Percentiles rank a stretch among this genome's conserved stretches.
Conservation (phyloP, 1,140 invertebrate species). For the Drosophila melanogaster region DNA sequence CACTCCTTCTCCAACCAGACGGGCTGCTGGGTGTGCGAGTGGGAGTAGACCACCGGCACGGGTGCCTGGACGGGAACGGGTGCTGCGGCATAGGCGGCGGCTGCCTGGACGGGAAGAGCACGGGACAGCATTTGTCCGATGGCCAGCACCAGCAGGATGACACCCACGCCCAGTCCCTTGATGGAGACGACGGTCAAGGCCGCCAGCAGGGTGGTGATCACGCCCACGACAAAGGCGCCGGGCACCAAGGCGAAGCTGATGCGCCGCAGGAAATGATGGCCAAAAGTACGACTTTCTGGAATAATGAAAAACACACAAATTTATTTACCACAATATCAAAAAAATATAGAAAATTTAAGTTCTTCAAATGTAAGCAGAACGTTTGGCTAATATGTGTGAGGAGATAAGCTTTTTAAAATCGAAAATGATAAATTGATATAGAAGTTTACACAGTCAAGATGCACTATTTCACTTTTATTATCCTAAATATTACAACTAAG, state of each 20-base stretch:
- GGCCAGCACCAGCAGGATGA: slow-evolving; percentile 80
- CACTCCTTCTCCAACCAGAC: slow-evolving; percentile 84
- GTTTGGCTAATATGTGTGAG: no score
- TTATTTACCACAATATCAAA: neutral
- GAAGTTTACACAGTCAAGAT: no score
- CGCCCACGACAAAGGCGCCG: slow-evolving; percentile 87
- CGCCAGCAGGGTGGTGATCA: slow-evolving; percentile 87
- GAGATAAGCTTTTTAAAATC: no score
- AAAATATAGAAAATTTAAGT: no score
- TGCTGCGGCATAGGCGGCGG: slow-evolving; percentile 66
- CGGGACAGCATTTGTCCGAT: slow-evolving; percentile 83
- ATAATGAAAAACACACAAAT: neutral
- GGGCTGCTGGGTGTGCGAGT: slow-evolving; percentile 80
- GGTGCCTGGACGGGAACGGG: slow-evolving; percentile 60
- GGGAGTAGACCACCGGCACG: slow-evolving; percentile 80
- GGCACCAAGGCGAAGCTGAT: slow-evolving; percentile 87
- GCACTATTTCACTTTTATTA: no score
- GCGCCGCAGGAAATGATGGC: slow-evolving; percentile 86
- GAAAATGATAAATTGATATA: no score
- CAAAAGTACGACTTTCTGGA: slow-evolving; percentile 86
- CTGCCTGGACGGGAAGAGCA: slow-evolving; percentile 76
- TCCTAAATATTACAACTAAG: no score
- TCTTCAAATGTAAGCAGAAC: neutral
- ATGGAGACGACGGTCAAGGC: slow-evolving; percentile 87
- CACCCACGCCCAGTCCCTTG: slow-evolving; percentile 87